Conservation (phyloP, 2,113 vertebrate species). For the Pheucticus melanocephalus region DNA sequence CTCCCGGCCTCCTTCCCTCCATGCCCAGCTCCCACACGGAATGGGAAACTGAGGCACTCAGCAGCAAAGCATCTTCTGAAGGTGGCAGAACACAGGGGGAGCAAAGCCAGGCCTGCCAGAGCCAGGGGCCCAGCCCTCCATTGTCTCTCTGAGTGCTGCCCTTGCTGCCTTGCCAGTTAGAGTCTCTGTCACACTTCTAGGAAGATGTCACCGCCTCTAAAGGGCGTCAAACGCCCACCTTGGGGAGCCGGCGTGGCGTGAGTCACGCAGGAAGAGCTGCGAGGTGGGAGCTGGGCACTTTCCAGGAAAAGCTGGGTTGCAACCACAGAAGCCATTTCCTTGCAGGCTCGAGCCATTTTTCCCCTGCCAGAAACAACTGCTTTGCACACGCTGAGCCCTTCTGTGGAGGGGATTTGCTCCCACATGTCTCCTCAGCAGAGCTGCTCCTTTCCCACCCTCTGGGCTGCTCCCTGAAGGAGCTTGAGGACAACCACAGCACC, state of each 20-base stretch:
- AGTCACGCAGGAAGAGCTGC: conserved; percentile 3
- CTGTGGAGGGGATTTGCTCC: neutral
- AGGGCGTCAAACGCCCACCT: neutral
- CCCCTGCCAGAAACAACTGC: neutral
- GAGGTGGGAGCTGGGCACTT: conserved; percentile 50
- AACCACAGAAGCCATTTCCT: conserved; percentile 41
- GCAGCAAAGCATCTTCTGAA: neutral
- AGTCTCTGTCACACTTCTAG: neutral
- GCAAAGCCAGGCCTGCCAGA: neutral
- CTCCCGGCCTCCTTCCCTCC: neutral
- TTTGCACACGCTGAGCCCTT: neutral
- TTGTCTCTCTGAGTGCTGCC: neutral
- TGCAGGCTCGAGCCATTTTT: neutral
- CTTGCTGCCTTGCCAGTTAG: accelerated
- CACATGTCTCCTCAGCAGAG: accelerated
- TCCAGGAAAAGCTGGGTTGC: conserved; percentile 41
- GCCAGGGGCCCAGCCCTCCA: neutral
- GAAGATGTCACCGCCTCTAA: neutral
- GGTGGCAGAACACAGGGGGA: accelerated
- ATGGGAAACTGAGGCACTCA: conserved; percentile 45
- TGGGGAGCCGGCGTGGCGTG: neutral
- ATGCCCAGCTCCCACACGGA: accelerated
- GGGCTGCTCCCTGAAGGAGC: neutral
- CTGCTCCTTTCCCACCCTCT: neutral
- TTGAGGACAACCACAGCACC: accelerated